Conservation (phyloP, 2,113 vertebrate species). For the Cynocephalus volans region DNA sequence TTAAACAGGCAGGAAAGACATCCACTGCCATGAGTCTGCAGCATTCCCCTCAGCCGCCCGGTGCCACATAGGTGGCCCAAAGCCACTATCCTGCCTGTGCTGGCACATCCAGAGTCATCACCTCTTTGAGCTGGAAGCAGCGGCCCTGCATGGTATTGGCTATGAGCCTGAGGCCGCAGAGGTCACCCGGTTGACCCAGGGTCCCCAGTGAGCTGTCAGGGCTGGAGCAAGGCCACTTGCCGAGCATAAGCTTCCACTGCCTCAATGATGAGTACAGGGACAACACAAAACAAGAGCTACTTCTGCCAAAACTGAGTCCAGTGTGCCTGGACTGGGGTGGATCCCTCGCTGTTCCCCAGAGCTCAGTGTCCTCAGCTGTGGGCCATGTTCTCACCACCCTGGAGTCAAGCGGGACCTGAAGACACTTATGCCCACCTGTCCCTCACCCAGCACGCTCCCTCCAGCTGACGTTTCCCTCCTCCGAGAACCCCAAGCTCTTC, state of each 20-base stretch:
- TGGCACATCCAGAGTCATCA: not conserved
- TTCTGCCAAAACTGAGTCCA: not conserved
- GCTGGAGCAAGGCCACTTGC: not conserved
- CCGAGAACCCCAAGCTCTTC: not conserved
- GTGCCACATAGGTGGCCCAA: not conserved
- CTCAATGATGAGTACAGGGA: not conserved
- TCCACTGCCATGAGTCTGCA: accelerated
- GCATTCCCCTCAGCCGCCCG: not conserved
- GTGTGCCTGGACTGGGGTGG: too few species aligned
- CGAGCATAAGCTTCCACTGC: not conserved
- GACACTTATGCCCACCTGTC: not conserved
- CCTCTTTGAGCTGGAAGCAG: not conserved
- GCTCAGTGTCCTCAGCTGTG: not conserved
- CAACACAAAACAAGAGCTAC: not conserved
- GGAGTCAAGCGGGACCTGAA: not conserved
- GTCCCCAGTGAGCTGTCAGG: not conserved
- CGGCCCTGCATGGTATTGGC: not conserved
- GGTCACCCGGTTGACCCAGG: not conserved
- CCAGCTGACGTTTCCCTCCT: not conserved
- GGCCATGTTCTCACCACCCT: too few species aligned
- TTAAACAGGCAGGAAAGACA: not conserved
- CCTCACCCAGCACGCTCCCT: not conserved
- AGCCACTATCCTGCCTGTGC: not conserved
- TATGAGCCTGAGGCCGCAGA: not conserved
- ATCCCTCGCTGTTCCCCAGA: not conserved